phyloP scores from a whole-genome alignment of 2,888 invertebrate species.

The Nemapogon koenigi region DNA sequence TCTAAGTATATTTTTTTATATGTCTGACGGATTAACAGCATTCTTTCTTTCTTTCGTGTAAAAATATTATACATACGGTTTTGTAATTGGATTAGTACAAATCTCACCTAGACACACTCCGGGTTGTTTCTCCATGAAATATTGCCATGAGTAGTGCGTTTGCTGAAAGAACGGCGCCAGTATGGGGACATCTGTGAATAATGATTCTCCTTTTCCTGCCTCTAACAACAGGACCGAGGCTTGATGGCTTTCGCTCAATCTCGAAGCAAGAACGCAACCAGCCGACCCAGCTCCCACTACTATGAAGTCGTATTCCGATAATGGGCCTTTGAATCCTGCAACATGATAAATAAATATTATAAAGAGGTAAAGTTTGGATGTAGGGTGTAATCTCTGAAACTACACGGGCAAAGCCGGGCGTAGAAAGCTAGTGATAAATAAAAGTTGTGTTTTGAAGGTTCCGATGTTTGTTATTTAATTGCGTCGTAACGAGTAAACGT shows the following conservation, averaged over 20 bases:
- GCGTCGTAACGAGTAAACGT: no score
- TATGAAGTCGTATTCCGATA: conserved; percentile 51
- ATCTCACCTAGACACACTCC: conserved; percentile 56
- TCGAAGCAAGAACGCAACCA: conserved; percentile 55
- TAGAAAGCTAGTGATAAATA: no score
- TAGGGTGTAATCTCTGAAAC: no score
- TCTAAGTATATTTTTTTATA: no score
- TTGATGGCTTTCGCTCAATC: conserved; percentile 47
- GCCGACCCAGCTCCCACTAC: conserved; percentile 63
- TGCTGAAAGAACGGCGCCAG: conserved; percentile 46
- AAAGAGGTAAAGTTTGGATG: no score
- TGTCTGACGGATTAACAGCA: no score
- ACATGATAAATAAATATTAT: background rate
- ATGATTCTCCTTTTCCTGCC: conserved; percentile 50
- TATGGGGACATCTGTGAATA: conserved; percentile 45
- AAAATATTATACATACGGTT: no score
- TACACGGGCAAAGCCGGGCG: no score
- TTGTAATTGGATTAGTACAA: no score
- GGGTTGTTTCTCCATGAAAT: conserved; percentile 60
- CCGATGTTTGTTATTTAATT: no score
- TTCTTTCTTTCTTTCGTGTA: no score
- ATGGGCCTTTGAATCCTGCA: conserved; percentile 41
- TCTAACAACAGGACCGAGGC: conserved; percentile 55
- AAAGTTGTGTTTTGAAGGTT: no score
- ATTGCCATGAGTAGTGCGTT: conserved; percentile 54